Evolutionary conservation across 2,113 vertebrate genomes (phyloP).

Genomic region (Saguinus midas): DNA sequence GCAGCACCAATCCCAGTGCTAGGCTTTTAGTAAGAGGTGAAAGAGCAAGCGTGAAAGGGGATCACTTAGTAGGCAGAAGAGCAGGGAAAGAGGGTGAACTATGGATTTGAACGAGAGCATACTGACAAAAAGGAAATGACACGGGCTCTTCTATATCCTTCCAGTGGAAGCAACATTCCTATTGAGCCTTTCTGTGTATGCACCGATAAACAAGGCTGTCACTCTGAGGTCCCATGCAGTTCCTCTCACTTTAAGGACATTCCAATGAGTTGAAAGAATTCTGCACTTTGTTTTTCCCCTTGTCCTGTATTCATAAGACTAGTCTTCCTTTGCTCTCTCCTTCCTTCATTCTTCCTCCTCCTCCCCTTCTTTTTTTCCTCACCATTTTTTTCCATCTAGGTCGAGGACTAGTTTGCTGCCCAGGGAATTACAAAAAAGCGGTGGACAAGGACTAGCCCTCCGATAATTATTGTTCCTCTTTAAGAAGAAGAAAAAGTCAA

Average conservation of each 20-base stretch:
- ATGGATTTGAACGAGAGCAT: background rate
- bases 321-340: background rate
- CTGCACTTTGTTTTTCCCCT: background rate
- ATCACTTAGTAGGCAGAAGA: background rate
- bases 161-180: background rate
- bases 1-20: background rate
- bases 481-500: background rate
- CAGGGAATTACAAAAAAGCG: background rate
- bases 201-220: background rate
- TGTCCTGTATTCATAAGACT: background rate
- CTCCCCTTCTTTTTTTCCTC: background rate
- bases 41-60: background rate
- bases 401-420: background rate
- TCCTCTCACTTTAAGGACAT: background rate
- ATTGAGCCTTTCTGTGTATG: background rate
- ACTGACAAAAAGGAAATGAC: background rate
- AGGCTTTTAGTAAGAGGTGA: background rate
- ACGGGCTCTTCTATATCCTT: background rate
- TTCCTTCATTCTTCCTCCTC: background rate
- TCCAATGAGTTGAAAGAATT: background rate
- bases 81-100: background rate
- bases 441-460: background rate
- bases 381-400: background rate
- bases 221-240: background rate
- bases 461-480: background rate